Percentiles rank a stretch among this genome's conserved stretches.
Conservation (phyloP, 2,113 vertebrate genomes). For the Tetraodon nigroviridis region DNA sequence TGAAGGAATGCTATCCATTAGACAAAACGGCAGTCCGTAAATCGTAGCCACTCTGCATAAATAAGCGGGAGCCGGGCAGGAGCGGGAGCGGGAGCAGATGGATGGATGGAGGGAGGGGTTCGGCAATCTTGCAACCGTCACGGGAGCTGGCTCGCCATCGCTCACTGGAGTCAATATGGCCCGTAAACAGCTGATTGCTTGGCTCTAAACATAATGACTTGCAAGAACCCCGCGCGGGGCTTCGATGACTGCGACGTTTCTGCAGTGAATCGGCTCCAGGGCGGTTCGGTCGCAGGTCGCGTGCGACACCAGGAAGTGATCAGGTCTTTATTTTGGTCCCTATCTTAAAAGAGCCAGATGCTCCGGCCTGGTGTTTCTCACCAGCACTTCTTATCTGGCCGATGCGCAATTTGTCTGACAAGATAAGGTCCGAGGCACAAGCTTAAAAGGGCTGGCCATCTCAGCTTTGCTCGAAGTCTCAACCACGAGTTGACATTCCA, state of each 20-base stretch:
- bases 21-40: slow-evolving; percentile 53
- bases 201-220: slow-evolving; percentile 29
- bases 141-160: slow-evolving; percentile 24
- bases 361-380: slow-evolving; percentile 36
- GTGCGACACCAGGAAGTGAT: slow-evolving; percentile 18
- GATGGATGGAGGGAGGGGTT: slow-evolving; percentile 48
- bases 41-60: slow-evolving; percentile 53
- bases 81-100: slow-evolving; percentile 31
- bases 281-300: too few species aligned
- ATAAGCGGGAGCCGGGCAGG: slow-evolving; percentile 30
- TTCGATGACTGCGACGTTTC: too few species aligned
- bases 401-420: slow-evolving; percentile 16
- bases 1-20: slow-evolving; percentile 61
- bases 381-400: slow-evolving; percentile 43
- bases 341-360: slow-evolving; percentile 32
- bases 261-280: too few species aligned
- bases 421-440: slow-evolving; percentile 11
- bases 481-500: slow-evolving; percentile 55
- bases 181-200: slow-evolving; percentile 31
- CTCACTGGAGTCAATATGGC: slow-evolving; percentile 23
- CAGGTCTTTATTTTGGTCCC: slow-evolving; percentile 3
- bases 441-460: background rate
- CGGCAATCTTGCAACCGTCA: slow-evolving; percentile 25
- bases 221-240: background rate
- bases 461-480: slow-evolving; percentile 24